These are phyloP conservation scores for Carcina quercana DNA, from an alignment of 2,888 invertebrate species.

Conservation along the genomic window DNA sequence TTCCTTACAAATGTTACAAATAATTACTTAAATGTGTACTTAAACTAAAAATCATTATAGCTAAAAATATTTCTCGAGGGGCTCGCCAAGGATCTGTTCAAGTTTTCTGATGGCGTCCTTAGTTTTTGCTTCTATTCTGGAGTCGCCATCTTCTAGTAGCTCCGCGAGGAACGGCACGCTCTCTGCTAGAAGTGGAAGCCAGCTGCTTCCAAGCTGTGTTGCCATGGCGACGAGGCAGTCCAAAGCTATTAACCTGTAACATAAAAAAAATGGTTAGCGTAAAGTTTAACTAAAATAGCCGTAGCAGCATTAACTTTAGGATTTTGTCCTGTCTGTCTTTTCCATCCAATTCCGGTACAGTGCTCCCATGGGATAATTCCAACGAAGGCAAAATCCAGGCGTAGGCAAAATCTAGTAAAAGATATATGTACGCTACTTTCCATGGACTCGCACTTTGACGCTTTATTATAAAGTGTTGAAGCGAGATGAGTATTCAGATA, in stretches of 20 bases:
- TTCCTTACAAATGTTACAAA: too few relatives aligned
- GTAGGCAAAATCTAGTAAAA: too few relatives aligned
- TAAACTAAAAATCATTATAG: conserved; percentile 2
- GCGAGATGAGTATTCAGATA: too few relatives aligned
- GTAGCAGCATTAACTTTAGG: too few relatives aligned
- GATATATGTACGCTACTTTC: too few relatives aligned
- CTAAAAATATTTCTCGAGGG: conserved; percentile 91
- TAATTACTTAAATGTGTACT: background rate
- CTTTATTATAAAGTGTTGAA: too few relatives aligned
- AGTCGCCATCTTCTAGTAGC: conserved; percentile 91
- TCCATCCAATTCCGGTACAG: too few relatives aligned
- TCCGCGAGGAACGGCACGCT: conserved; percentile 96
- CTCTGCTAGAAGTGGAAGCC: conserved; percentile 91
- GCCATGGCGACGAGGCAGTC: conserved; percentile 85
- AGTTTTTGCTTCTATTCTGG: conserved; percentile 85
- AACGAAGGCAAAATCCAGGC: too few relatives aligned
- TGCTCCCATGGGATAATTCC: too few relatives aligned
- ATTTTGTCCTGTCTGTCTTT: too few relatives aligned
- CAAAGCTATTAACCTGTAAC: conserved; percentile 77
- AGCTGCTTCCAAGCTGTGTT: conserved; percentile 89
- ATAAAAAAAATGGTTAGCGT: background rate
- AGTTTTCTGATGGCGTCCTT: conserved; percentile 88
- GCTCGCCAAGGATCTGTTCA: conserved; percentile 91
- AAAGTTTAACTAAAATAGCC: too few relatives aligned
- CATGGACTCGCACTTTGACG: too few relatives aligned